Percentiles rank a stretch among this genome's conserved stretches.
phyloP scores from a whole-genome alignment of 2,888 invertebrate genomes.

The Dinocampus coccinellae region DNA sequence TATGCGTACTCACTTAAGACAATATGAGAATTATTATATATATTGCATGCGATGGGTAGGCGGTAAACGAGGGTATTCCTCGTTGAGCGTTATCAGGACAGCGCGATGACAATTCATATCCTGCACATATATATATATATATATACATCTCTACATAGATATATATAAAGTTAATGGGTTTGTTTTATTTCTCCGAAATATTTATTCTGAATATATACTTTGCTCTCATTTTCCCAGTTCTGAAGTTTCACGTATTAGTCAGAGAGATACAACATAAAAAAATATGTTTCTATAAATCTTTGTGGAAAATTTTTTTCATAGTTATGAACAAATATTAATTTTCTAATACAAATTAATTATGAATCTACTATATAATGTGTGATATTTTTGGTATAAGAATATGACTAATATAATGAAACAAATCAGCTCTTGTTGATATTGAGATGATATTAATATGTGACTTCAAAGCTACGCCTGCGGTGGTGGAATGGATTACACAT shows the following conservation, averaged over 20 bases:
- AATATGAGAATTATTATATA: slow-evolving; percentile 10
- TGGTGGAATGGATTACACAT: slow-evolving; percentile 43
- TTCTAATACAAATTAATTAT: too few species aligned
- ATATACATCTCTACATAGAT: too few species aligned
- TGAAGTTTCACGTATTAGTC: slow-evolving; percentile 4
- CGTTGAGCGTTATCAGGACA: slow-evolving; percentile 14
- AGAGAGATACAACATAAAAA: slow-evolving; percentile 1
- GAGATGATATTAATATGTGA: neutral
- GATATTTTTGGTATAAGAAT: too few species aligned
- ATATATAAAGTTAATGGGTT: slow-evolving; percentile 29
- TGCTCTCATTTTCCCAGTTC: slow-evolving; percentile 18
- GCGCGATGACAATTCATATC: slow-evolving; percentile 16
- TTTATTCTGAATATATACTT: neutral
- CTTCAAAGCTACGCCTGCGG: slow-evolving; percentile 3
- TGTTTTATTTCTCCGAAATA: slow-evolving; percentile 31
- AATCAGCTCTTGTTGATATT: too few species aligned
- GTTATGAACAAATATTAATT: too few species aligned
- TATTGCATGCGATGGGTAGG: neutral
- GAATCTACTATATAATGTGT: too few species aligned
- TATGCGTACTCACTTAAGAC: neutral
- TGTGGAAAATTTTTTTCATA: too few species aligned
- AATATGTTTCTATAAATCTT: too few species aligned
- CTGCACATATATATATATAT: slow-evolving; percentile 16
- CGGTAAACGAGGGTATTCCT: slow-evolving; percentile 35
- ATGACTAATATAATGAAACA: too few species aligned